Conservation (phyloP, 2,113 vertebrate species). For the Odocoileus virginianus region DNA sequence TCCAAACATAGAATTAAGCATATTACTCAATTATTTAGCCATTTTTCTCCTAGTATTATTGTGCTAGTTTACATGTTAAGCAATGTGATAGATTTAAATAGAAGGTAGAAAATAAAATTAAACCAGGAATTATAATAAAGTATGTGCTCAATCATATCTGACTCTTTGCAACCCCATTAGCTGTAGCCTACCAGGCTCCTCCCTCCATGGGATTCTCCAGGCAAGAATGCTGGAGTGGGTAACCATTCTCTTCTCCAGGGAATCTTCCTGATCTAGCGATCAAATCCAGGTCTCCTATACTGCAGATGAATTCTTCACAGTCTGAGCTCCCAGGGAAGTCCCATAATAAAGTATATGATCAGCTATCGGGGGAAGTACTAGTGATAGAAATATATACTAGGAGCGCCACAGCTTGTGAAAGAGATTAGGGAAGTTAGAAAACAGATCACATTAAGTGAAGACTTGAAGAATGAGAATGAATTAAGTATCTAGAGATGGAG, state of each 20-base stretch:
- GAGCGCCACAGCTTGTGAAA: background rate
- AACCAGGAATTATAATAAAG: background rate
- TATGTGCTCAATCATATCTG: background rate
- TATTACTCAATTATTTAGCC: background rate
- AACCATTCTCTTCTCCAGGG: background rate
- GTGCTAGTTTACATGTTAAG: background rate
- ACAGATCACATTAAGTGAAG: background rate
- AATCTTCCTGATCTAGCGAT: background rate
- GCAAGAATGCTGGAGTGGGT: background rate
- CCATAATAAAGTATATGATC: background rate
- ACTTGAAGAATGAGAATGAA: background rate
- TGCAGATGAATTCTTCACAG: background rate
- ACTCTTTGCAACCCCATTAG: background rate
- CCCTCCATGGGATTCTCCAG: background rate
- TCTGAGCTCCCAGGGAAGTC: background rate
- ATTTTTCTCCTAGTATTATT: background rate
- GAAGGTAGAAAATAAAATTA: background rate
- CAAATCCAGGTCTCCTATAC: background rate
- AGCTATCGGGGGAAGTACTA: background rate
- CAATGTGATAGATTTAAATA: background rate
- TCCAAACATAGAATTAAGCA: background rate
- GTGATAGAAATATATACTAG: background rate
- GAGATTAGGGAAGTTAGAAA: background rate
- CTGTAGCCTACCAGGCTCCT: background rate
- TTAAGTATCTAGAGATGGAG: background rate